Conservation (phyloP, 2,797 vertebrate species). For the Cheirogaleus major region DNA sequence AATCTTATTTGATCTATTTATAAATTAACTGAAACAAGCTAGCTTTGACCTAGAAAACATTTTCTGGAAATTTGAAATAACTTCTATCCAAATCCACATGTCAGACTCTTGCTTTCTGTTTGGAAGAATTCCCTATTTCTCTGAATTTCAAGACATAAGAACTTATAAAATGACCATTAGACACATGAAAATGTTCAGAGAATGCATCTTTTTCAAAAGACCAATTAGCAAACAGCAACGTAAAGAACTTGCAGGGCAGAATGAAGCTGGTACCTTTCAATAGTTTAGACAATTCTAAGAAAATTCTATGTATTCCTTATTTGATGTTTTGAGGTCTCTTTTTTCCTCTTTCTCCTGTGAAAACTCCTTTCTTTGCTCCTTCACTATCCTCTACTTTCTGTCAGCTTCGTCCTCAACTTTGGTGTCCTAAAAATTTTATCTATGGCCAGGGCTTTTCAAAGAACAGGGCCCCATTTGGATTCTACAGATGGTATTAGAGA, state of each 20-base stretch:
- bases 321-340: neutral
- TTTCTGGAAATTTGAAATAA: conserved; percentile 5
- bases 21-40: neutral
- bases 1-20: neutral
- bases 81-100: neutral
- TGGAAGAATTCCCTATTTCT: neutral
- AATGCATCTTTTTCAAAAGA: neutral
- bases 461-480: neutral
- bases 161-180: neutral
- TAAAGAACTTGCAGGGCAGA: neutral
- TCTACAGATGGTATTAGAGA: neutral
- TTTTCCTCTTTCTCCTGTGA: neutral
- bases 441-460: neutral
- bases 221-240: neutral
- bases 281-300: neutral
- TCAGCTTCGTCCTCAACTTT: neutral
- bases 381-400: neutral
- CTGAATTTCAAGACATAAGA: neutral
- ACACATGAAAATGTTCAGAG: neutral
- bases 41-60: neutral
- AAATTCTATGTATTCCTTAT: neutral
- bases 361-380: neutral
- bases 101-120: neutral
- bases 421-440: neutral
- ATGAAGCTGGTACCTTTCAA: neutral